These are phyloP conservation scores for Gambusia affinis DNA, from an alignment of 2,113 vertebrate species.

Conservation along the genomic window DNA sequence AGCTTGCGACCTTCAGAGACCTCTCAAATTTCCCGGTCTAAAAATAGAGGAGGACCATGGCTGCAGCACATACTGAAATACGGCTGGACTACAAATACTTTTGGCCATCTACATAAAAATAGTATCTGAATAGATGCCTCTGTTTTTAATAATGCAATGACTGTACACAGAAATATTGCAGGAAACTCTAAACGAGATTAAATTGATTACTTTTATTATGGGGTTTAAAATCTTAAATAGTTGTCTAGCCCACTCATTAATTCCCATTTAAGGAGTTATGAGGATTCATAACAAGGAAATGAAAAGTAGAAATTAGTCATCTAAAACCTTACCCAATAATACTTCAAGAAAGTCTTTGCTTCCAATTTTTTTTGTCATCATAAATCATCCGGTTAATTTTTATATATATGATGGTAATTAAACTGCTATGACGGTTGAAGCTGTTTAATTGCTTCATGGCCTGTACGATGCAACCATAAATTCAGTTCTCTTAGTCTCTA, in stretches of 20 bases:
- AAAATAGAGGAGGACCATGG: conserved; percentile 61
- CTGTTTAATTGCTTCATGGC: no score
- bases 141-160: background rate
- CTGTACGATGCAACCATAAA: no score
- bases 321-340: background rate
- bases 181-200: no score
- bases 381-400: no score
- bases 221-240: background rate
- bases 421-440: no score
- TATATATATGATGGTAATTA: no score
- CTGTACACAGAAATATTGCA: background rate
- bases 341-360: no score
- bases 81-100: no score
- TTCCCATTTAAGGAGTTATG: background rate
- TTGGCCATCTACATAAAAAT: background rate
- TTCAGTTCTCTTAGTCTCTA: no score
- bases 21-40: conserved; percentile 69
- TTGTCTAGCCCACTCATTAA: background rate
- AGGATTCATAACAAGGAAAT: background rate
- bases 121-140: background rate
- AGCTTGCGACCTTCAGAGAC: conserved; percentile 59
- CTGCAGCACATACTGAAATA: background rate
- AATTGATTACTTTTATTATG: no score
- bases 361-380: background rate
- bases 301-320: background rate